Base-by-base conservation (phyloP, 2,888 invertebrate genomes). In the Philaethria dido region DNA sequence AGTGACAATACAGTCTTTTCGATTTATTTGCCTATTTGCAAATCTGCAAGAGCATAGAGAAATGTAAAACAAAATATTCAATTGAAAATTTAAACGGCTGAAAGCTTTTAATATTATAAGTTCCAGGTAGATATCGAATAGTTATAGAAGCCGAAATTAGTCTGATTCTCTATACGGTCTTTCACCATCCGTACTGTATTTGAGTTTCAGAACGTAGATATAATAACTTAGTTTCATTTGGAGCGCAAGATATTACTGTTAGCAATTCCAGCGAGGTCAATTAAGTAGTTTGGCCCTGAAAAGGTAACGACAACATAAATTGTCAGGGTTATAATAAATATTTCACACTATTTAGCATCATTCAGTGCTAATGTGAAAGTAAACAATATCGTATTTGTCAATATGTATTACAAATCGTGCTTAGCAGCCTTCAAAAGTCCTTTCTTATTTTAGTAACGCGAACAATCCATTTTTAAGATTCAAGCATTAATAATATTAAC, bases 341-440 rank as follows among this genome's bases (percentile, higher is more conserved):
- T 22, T 39, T 22, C 20, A 9, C 13, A 29, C 2, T 33, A 44
- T 45, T 29, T 60, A 29, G 60, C 45, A 13, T 25, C 25, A 25
- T 29, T 16, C 14, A 33, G 20, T 18, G 45, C 20, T 45, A 60
- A 60, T 45, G 18, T 60, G 45, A 47, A 60, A 60, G 29, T 33
- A 60, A 45, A 33, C 44, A 60, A 33, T 47, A 45, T 45, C 3
- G 29, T 18, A 60, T 60, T 60, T 60, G 47, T 45, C 47, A 60
- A 60, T 60, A 18, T 33, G 13, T 33, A 60, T 60, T 60, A 47
- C 45, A 60, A 44, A 47, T 47, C 13, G 45, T 29, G 18, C 11
- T 45, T 29, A 60, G 57, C 14, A 33, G 29, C 60, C 60, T 60
- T 47, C 60, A 45, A 60, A 55, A 57, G 14, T 47, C 60, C 60